Evolutionary conservation across 1,140 invertebrate genomes (phyloP).

Genomic region (Lordiphosa clarofinis): DNA sequence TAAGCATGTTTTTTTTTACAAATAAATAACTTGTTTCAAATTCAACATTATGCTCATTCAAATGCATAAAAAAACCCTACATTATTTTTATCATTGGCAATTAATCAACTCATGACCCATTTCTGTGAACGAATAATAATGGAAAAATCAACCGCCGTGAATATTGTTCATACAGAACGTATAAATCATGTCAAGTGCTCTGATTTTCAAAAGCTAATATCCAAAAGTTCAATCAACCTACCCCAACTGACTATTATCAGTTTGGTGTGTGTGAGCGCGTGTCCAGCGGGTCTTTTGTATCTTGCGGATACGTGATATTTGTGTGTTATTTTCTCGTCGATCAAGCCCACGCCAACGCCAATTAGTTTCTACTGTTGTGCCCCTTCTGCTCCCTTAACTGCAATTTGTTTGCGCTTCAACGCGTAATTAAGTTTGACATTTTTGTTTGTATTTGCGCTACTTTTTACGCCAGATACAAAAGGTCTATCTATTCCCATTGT

Average conservation of each 20-base stretch:
- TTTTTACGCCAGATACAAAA: slow-evolving; percentile 53
- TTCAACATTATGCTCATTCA: no score
- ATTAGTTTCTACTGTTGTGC: slow-evolving; percentile 34
- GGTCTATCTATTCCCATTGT: slow-evolving; percentile 11
- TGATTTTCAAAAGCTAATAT: slow-evolving; percentile 11
- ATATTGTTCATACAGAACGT: slow-evolving; percentile 13
- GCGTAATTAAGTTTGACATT: slow-evolving; percentile 75
- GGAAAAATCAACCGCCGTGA: slow-evolving; percentile 13
- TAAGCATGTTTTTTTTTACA: no score
- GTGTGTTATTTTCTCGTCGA: slow-evolving; percentile 19
- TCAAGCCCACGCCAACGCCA: slow-evolving; percentile 31
- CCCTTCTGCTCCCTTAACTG: neutral
- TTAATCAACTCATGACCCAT: slow-evolving; percentile 47
- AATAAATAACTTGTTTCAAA: no score
- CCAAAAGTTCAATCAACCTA: slow-evolving; percentile 5
- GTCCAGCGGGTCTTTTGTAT: slow-evolving; percentile 45
- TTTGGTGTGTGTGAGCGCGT: slow-evolving; percentile 33
- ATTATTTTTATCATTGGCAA: slow-evolving; percentile 19
- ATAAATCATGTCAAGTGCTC: slow-evolving; percentile 58
- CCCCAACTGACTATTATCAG: slow-evolving; percentile 3
- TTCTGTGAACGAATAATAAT: slow-evolving; percentile 23
- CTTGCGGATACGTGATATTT: slow-evolving; percentile 24
- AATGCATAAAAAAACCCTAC: neutral
- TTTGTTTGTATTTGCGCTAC: slow-evolving; percentile 42
- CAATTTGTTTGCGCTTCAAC: slow-evolving; percentile 71